These are phyloP conservation scores for Drosophila kanekoi DNA, from an alignment of 2,888 invertebrate genomes.

Conservation along the genomic window DNA sequence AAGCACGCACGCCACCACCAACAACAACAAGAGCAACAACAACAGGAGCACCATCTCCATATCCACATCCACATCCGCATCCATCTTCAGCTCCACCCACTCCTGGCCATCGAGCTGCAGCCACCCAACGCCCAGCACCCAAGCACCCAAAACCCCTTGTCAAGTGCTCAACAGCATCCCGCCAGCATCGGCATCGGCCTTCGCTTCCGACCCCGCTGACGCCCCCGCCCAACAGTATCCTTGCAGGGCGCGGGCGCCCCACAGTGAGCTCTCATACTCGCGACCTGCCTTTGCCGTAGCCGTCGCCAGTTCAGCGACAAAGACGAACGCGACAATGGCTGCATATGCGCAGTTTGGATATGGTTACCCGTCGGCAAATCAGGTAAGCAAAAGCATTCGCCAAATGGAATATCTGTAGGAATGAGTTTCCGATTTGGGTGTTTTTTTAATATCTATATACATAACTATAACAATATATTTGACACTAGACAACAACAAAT, in stretches of 20 bases:
- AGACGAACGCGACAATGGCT: slow-evolving; percentile 85
- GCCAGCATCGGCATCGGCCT: slow-evolving; percentile 24
- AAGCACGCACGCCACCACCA: slow-evolving; percentile 71
- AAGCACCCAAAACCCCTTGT: slow-evolving; percentile 42
- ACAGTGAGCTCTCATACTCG: slow-evolving; percentile 56
- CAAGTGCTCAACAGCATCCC: slow-evolving; percentile 35
- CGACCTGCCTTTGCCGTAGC: slow-evolving; percentile 34
- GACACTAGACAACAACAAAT: too few relatives aligned
- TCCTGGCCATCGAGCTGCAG: slow-evolving; percentile 16
- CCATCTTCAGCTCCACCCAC: slow-evolving; percentile 56
- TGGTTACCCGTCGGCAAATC: slow-evolving; percentile 95
- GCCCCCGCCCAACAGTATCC: slow-evolving; percentile 36
- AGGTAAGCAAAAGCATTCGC: slow-evolving; percentile 87
- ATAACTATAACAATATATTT: not conserved
- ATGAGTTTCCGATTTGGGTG: not conserved
- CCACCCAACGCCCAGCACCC: slow-evolving; percentile 25
- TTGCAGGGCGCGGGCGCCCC: slow-evolving; percentile 63
- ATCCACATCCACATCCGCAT: slow-evolving; percentile 55
- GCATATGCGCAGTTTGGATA: slow-evolving; percentile 97
- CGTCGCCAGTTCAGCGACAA: slow-evolving; percentile 35
- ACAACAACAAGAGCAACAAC: slow-evolving; percentile 21
- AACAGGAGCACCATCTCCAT: slow-evolving; percentile 31
- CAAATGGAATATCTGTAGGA: not conserved
- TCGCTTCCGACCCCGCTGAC: too few relatives aligned
- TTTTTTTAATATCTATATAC: not conserved